Base-by-base conservation (phyloP, 1,140 invertebrate species). In the Drosophila sp. region DNA sequence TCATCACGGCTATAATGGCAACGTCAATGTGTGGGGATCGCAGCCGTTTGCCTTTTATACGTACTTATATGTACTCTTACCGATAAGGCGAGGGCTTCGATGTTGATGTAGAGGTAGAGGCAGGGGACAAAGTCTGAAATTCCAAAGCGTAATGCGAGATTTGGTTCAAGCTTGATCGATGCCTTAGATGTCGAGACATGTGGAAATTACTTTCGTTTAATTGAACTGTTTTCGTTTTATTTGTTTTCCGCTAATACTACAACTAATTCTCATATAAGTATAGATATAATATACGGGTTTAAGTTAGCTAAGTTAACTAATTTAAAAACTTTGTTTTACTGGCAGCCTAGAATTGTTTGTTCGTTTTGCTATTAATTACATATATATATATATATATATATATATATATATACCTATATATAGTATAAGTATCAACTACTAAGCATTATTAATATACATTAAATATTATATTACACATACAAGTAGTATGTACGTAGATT, bases 251-350 rank as follows among this genome's bases (percentile, higher is more conserved):
- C 61, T 72, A 85, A 44, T 54, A 57, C 65, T 74, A 68, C 50
- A 50, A 56, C 27, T 74, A 66, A 50, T 25, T 65, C 44, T 80
- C 44, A 56, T 35, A 54, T 25, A 58, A 56, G 33, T 27, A 66
- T 29, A 60, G 3, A 17, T 61, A 55, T 35, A 64, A 61, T 50
- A 50, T 79, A 72, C 27, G 25, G 55, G 47, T 66, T 65, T 56
- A 67, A 60, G 72, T 64, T 66, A 41, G 35, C 62, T 75, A 67
- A 32, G 25, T 47, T 80, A 55, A 25, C 50, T 60, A 76, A 75
- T 66, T 63, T 68, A 67, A 81, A 86, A 86, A 87, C 83, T 86
- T 69, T 61, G 82, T 86, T 86, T 79, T 72, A 79, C 76, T 83
- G 83, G 83, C 83, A 86, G 83, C 79, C 79, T 81, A 64, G 60